These are phyloP conservation scores for Melieria crassipennis DNA, from an alignment of 2,888 invertebrate species.

Conservation along the genomic window DNA sequence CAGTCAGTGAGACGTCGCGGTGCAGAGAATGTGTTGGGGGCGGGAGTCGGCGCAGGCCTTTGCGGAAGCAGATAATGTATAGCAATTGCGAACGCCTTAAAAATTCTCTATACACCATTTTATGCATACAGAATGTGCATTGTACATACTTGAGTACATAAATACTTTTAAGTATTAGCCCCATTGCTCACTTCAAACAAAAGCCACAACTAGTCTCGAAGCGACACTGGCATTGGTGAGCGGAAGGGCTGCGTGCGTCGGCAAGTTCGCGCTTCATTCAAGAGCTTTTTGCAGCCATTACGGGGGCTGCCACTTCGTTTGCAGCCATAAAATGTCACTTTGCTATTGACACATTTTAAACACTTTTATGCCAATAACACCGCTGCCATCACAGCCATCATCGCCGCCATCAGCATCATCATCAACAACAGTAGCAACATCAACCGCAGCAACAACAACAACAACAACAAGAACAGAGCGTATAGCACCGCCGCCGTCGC, in stretches of 20 bases:
- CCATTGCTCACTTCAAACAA: too few species aligned
- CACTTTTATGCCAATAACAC: constrained; percentile 12
- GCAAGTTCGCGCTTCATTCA: constrained; percentile 18
- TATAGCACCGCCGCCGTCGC: neutral
- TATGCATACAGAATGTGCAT: too few species aligned
- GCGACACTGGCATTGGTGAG: too few species aligned
- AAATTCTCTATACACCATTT: too few species aligned
- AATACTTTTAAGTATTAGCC: too few species aligned
- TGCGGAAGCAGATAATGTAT: too few species aligned
- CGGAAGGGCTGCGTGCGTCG: neutral
- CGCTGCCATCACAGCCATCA: neutral
- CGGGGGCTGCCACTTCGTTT: constrained; percentile 16
- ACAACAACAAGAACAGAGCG: neutral
- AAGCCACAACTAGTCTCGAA: too few species aligned
- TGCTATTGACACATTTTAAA: constrained; percentile 30
- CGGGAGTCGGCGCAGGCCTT: too few species aligned
- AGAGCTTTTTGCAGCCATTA: constrained; percentile 25
- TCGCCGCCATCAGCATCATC: constrained; percentile 2
- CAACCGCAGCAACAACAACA: constrained; percentile 2
- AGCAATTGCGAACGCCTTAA: too few species aligned
- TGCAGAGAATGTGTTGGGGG: too few species aligned
- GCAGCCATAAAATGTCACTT: constrained; percentile 17
- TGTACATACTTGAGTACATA: too few species aligned
- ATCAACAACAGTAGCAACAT: neutral
- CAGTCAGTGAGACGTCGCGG: too few species aligned